Evolutionary conservation across 2,888 invertebrate species (phyloP).

Genomic region (Cataglyphis altisquamis): DNA sequence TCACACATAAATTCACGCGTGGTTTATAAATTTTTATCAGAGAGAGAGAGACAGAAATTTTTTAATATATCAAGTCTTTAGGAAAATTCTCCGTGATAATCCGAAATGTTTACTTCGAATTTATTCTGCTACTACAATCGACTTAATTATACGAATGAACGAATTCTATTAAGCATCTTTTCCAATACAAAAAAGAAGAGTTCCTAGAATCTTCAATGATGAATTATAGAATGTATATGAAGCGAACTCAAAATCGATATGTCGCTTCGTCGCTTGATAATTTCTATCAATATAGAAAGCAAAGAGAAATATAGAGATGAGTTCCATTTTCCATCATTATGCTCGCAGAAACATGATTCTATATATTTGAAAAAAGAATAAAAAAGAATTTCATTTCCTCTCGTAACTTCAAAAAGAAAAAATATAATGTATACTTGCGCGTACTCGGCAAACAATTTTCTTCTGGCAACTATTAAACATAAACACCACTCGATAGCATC

Average conservation of each 20-base stretch:
- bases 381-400: conserved; percentile 75
- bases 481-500: conserved; percentile 7
- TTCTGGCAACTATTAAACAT: conserved; percentile 33
- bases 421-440: conserved; percentile 54
- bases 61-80: not conserved
- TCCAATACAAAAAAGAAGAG: no score
- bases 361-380: conserved; percentile 69
- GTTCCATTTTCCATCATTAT: conserved; percentile 65
- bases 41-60: not conserved
- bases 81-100: not conserved
- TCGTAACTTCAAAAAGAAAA: conserved; percentile 62
- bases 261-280: not conserved
- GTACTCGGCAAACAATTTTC: conserved; percentile 60
- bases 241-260: conserved; percentile 16
- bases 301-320: conserved; percentile 42
- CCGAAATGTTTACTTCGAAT: not conserved
- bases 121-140: not conserved
- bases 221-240: not conserved
- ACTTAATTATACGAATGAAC: conserved; percentile 4
- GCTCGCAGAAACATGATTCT: conserved; percentile 67
- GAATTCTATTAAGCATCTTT: not conserved
- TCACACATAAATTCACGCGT: not conserved
- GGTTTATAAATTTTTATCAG: not conserved
- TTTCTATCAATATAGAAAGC: conserved; percentile 21
- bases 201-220: not conserved